Percentiles rank a stretch among this genome's conserved stretches.
Evolutionary conservation across 1,140 invertebrate genomes (phyloP).

Genomic region (Apolygus lucorum): DNA sequence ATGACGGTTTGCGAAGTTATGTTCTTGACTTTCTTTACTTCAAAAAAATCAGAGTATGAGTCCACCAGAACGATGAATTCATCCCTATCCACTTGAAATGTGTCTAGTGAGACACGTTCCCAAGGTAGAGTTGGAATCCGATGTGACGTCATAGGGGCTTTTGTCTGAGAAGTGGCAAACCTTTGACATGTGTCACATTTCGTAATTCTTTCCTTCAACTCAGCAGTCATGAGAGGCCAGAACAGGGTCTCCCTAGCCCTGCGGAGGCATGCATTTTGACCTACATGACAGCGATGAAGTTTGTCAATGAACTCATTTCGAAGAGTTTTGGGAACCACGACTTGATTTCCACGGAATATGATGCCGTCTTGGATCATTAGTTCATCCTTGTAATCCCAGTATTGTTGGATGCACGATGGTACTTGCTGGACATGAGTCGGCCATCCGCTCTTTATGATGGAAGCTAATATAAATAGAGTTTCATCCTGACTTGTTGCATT

Average conservation of each 20-base stretch:
- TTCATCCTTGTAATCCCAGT: constrained; percentile 31
- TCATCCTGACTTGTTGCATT: constrained; percentile 23
- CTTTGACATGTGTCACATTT: not conserved
- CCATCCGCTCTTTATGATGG: not conserved
- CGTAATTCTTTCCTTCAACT: constrained; percentile 11
- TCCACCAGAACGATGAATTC: too few relatives aligned
- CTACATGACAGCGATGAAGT: constrained; percentile 37
- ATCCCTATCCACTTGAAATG: too few relatives aligned
- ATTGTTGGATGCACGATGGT: too few relatives aligned
- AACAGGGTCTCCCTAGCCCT: constrained; percentile 35
- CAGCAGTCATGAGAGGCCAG: constrained; percentile 32
- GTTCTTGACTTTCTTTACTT: not conserved
- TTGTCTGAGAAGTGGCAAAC: not conserved
- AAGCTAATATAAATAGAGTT: constrained; percentile 21
- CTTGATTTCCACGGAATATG: constrained; percentile 34
- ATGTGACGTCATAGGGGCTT: not conserved
- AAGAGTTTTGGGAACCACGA: constrained; percentile 36
- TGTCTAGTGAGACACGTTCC: too few relatives aligned
- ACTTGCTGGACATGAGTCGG: not conserved
- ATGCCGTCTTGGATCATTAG: constrained; percentile 33
- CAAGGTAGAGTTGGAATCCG: not conserved
- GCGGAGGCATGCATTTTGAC: constrained; percentile 20
- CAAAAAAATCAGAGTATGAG: not conserved
- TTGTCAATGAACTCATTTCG: constrained; percentile 35
- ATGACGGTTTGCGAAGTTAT: constrained; percentile 19